Percentiles rank a stretch among this genome's conserved stretches.
phyloP scores from a whole-genome alignment of 2,113 vertebrate species.

The Cairina moschata region DNA sequence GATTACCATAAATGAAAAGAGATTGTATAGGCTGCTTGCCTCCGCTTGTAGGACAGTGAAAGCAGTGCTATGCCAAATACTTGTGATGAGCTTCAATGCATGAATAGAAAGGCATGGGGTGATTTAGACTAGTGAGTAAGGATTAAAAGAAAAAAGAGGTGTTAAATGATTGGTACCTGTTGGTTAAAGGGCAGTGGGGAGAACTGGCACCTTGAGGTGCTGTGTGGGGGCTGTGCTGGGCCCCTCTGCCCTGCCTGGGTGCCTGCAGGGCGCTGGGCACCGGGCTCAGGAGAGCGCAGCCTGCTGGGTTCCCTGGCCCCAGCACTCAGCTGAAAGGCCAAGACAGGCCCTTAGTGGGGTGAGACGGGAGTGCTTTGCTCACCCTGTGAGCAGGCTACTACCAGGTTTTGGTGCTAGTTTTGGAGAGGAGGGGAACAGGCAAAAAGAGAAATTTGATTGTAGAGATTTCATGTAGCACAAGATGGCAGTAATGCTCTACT shows the following conservation, averaged over 20 bases:
- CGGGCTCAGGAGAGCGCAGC: background rate
- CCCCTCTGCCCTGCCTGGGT: too few species aligned
- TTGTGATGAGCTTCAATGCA: background rate
- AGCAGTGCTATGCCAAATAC: background rate
- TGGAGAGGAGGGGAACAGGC: background rate
- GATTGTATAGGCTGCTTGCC: background rate
- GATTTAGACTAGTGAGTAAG: background rate
- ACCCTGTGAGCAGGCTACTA: background rate
- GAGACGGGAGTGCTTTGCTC: rapidly evolving
- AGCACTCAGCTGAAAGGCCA: background rate
- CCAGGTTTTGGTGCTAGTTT: background rate
- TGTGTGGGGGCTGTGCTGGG: background rate
- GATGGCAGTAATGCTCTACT: conserved; percentile 45
- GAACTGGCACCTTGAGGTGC: background rate
- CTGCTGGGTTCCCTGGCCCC: rapidly evolving
- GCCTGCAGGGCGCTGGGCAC: rapidly evolving
- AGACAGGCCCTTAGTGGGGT: rapidly evolving
- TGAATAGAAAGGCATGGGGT: background rate
- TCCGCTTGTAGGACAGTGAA: background rate
- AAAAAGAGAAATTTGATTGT: background rate
- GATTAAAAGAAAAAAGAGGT: background rate
- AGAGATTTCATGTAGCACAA: background rate
- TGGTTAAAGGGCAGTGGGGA: background rate
- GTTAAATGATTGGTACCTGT: background rate
- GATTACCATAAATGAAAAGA: background rate